Base-by-base conservation (phyloP, 2,888 invertebrate species). In the Meteorus colon region DNA sequence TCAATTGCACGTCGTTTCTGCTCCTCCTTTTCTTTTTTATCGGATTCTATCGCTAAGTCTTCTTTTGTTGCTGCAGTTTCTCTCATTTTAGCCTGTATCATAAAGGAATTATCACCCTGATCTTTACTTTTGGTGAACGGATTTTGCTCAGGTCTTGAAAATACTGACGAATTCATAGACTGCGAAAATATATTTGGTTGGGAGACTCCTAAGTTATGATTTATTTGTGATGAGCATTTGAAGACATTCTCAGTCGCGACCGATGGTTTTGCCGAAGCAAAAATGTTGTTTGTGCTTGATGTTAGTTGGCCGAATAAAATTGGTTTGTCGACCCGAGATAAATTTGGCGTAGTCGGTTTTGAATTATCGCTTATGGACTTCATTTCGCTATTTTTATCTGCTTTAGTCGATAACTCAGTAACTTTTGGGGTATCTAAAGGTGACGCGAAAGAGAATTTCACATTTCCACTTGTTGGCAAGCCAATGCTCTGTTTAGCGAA, bases 1-100 rank as follows among this genome's bases (percentile, higher is more conserved):
- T 87, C 83, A 16, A 86, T 78, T 66, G 78, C 63, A 73, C 75
- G 45, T 16, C 76, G 68, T 3, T 71, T 66, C 69, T 77, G 74
- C 27, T 80, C 63, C 2, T 67, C 24, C 8, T 59, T 2, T 41
- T 71, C 16, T 51, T 69, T 31, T 5, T 55, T 10, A 59, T 4
- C 66, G 81, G 79, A 62, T 63, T 73, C 24, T 67, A 68, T 19
- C 60, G 55, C 12, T 14, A 68, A 65, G 63, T 76, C 75, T 12
- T 69, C 62, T 41, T 76, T 75, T 31, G 72, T 55, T 68, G 45
- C 48, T 65, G 27, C n/a, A 29, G 34, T 16, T 77, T 72, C 24
- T 29, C 41, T 59, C 27, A 37, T 55, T 71, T 67, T 63, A 59
- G 34, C 19, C 14, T 63, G n/a, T 69, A 19, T 6, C 8, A 1